These are phyloP conservation scores for Sebastes goodei DNA, from an alignment of 2,797 vertebrate species.

Conservation along the genomic window DNA sequence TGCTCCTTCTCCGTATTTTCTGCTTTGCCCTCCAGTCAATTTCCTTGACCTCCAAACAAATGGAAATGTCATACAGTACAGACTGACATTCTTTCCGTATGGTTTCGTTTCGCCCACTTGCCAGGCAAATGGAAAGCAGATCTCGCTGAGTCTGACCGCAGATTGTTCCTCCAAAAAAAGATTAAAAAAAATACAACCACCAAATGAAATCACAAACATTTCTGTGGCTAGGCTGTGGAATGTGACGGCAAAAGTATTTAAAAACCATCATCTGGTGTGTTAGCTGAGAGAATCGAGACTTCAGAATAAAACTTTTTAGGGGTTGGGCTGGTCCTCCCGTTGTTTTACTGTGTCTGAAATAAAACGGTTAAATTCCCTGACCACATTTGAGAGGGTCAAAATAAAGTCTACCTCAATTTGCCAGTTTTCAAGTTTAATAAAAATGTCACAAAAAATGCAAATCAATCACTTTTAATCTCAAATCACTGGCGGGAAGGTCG, in stretches of 20 bases:
- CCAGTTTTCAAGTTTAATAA: background rate
- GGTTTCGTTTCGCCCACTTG: conserved; percentile 60
- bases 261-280: conserved; percentile 39
- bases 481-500: conserved; percentile 39
- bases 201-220: conserved; percentile 71
- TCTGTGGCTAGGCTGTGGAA: conserved; percentile 73
- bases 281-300: conserved; percentile 1
- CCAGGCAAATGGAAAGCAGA: conserved; percentile 74
- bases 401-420: background rate
- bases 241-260: conserved; percentile 46
- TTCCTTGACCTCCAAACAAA: conserved; percentile 59
- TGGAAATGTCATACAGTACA: conserved; percentile 58
- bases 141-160: conserved; percentile 60
- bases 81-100: conserved; percentile 58
- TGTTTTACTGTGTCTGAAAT: conserved; percentile 16
- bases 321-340: background rate
- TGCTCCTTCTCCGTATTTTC: conserved; percentile 24
- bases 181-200: background rate
- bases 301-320: background rate
- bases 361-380: background rate
- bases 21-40: conserved; percentile 36
- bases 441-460: conserved; percentile 16
- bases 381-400: conserved; percentile 4
- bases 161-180: conserved; percentile 58
- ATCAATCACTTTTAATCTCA: conserved; percentile 36